Percentiles rank a stretch among this genome's conserved stretches.
phyloP scores from a whole-genome alignment of 2,888 invertebrate genomes.

The Aethes cnicana region DNA sequence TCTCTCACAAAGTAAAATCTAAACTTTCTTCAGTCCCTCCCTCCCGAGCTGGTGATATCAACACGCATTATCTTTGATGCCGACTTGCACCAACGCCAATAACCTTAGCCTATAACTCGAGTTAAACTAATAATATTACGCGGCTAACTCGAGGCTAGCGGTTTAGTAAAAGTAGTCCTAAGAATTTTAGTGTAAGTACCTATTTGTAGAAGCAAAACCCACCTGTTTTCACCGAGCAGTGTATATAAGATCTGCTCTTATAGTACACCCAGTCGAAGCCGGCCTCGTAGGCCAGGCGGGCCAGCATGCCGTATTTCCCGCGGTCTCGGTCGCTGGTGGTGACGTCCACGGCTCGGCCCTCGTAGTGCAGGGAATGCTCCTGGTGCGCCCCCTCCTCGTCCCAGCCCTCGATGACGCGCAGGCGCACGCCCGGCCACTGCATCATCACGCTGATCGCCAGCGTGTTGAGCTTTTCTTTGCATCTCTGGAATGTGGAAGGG shows the following conservation, averaged over 20 bases:
- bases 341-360: constrained; percentile 97
- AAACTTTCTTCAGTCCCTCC: too few species aligned
- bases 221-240: constrained; percentile 99
- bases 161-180: too few species aligned
- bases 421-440: constrained; percentile 97
- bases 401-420: constrained; percentile 97
- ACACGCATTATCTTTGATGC: too few species aligned
- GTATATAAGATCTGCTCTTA: constrained; percentile 96
- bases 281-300: constrained; percentile 96
- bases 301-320: constrained; percentile 97
- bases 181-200: too few species aligned
- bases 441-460: constrained; percentile 98
- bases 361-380: constrained; percentile 95
- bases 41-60: too few species aligned
- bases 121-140: too few species aligned
- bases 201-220: constrained; percentile 48
- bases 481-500: constrained; percentile 87
- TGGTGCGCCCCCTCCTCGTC: constrained; percentile 92
- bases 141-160: too few species aligned
- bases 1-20: too few species aligned
- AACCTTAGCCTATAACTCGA: too few species aligned
- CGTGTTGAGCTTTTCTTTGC: constrained; percentile 96
- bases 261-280: constrained; percentile 99
- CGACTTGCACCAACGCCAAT: too few species aligned
- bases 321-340: constrained; percentile 96